Base-by-base conservation (phyloP, 35 echinoderm and acorn worm genomes). In the Strongylocentrotus purpuratus region DNA sequence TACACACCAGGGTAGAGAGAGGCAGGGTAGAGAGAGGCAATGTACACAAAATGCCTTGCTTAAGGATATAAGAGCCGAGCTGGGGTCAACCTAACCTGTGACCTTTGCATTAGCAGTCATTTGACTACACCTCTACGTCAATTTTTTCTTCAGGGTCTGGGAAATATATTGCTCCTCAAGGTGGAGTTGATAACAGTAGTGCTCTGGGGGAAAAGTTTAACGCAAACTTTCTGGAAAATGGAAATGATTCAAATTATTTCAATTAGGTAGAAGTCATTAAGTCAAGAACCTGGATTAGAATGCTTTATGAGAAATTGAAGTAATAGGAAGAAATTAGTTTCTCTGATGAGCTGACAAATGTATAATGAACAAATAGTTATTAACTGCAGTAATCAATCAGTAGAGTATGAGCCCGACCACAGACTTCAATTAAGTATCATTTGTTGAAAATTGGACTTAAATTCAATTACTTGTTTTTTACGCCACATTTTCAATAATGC, bases 301-400 rank as follows among this genome's bases (percentile, higher is more conserved):
- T 28, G 65, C 65, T 78, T 78, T 5, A 28, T 28, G 20, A 28
- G 65, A 78, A 78, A 78, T 78, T 78, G 65, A 78, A 78, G 65
- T 7, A 78, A 78, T 78, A 22, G 28, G 22, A 78, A 78, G 61
- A 71, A 71, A 71, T 71, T 71, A 71, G 22, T 78, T 78, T n/a
- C 20, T n/a, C 18, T n/a, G 65, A 78, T 78, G 18, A 78, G 65
- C 65, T n/a, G 28, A n/a, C 65, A 78, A n/a, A 78, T 15, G 15
- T 55, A 9, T 55, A 55, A 55, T 78, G 20, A 78, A 78, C 28
- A 78, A 59, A n/a, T 78, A 78, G 65, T n/a, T 78, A n/a, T 78
- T n/a, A 78, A n/a, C 65, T 78, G 65, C 65, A n/a, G 65, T n/a
- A 78, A 78, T 78, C 65, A 78, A 78, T 78, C 65, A 78, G 65